Base-by-base conservation (phyloP, 2,113 vertebrate species). In the Ibidorhyncha struthersii region DNA sequence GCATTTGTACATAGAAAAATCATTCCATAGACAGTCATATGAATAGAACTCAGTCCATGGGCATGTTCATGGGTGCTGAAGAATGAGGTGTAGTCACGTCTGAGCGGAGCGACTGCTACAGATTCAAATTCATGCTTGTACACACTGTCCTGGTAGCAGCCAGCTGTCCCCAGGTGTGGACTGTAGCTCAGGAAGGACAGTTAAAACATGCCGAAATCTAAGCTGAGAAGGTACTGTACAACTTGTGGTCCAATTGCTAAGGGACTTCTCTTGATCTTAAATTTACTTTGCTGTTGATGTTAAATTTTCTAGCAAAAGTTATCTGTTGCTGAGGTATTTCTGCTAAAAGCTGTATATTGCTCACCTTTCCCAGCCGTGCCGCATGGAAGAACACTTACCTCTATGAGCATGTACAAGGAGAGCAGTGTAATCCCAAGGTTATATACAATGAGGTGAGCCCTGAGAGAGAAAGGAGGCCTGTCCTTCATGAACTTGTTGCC, bases 361-460 rank as follows among this genome's bases (percentile, higher is more conserved):
- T 82, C 17, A 32, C 38, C 29, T 55, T 74, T 30, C 56, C 71
- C 9, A 36, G 50, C 20, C 0, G 0, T 1, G 9, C 29, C 25
- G 36, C 25, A 1, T 3, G 23, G 72, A 62, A 41, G 11, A 59
- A 59, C 63, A 80, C 98, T 98, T 95, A 99, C 99, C 98, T 99
- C 99, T 89, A 97, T 78, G 41, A 99, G 97, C 99, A 99, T 99
- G 78, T 99, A 99, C 9, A 98, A 91, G 14, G 99, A 99, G 47
- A 99, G 98, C 62, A 99, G 93, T 9, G 99, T 99, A 88, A 99
- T 98, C 41, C 97, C 98, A 14, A 99, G 97, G 89, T 99, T 99
- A 62, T 99, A 99, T 53, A 98, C 92, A 36, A 98, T 98, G 85
- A 99, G 98, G 73, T 97, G 86, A 80, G 97, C 95, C 97, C 97